phyloP scores from a whole-genome alignment of 2,888 invertebrate genomes.

The Steinernema hermaphroditum region DNA sequence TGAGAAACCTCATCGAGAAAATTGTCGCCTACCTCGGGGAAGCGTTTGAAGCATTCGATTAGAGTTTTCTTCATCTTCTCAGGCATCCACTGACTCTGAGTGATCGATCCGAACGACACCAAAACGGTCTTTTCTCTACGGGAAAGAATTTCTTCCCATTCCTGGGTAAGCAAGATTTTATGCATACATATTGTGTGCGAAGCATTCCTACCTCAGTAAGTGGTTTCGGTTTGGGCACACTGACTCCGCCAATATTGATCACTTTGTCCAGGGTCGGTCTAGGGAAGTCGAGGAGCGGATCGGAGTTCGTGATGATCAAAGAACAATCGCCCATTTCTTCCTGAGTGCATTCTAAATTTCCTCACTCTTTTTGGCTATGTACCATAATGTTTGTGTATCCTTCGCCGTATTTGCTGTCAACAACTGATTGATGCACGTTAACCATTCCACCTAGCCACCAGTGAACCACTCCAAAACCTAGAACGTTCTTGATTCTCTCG shows the following conservation, averaged over 20 bases:
- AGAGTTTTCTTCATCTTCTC: background rate
- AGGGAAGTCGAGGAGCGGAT: slow-evolving; percentile 1
- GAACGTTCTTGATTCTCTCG: background rate
- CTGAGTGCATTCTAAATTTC: background rate
- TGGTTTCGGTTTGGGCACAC: background rate
- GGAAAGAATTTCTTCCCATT: slow-evolving; percentile 40
- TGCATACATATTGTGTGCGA: too few relatives aligned
- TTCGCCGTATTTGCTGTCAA: background rate
- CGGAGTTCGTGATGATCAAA: background rate
- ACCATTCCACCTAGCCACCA: background rate
- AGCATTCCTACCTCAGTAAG: background rate
- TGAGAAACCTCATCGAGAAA: background rate
- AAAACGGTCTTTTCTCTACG: slow-evolving; percentile 38
- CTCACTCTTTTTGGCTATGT: background rate
- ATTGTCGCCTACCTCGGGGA: background rate
- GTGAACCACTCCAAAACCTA: background rate
- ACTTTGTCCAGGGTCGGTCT: background rate
- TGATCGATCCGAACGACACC: slow-evolving; percentile 43
- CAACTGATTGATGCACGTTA: background rate
- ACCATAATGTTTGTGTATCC: background rate
- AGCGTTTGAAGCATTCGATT: background rate
- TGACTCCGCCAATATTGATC: background rate
- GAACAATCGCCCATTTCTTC: background rate
- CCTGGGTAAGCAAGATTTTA: slow-evolving; percentile 4
- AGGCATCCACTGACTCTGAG: slow-evolving; percentile 29